Evolutionary conservation across 2,797 vertebrate genomes (phyloP).

Genomic region (Galaxias olidus): DNA sequence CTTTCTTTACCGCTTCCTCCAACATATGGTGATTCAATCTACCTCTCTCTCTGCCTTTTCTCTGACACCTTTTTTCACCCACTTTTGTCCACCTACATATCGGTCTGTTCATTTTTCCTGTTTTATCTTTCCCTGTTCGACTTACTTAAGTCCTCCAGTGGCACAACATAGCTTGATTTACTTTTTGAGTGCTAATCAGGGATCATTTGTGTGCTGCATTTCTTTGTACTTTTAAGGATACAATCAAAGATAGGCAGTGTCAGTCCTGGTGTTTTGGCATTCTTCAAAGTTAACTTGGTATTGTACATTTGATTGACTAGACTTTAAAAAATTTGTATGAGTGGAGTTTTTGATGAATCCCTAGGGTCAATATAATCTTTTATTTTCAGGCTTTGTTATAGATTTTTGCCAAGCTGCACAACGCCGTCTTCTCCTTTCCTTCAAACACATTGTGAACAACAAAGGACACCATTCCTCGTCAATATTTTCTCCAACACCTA

Average conservation of each 20-base stretch:
- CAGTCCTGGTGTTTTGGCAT: not conserved
- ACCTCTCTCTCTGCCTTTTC: not conserved
- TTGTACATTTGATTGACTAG: too few species aligned
- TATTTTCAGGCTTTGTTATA: conserved; percentile 7
- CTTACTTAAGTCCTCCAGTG: not conserved
- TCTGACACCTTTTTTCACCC: not conserved
- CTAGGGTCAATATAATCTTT: not conserved
- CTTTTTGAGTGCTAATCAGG: not conserved
- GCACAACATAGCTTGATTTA: not conserved
- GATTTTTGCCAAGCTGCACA: conserved; percentile 26
- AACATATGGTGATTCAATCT: not conserved
- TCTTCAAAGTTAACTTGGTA: not conserved
- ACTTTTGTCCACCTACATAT: not conserved
- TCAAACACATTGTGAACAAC: conserved; percentile 27
- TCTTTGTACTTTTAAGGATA: not conserved
- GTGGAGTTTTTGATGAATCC: not conserved
- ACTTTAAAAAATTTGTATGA: too few species aligned
- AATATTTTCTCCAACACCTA: not conserved
- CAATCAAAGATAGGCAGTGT: conserved; percentile 7
- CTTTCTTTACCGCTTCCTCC: conserved; percentile 7
- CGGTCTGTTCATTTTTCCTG: not conserved
- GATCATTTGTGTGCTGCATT: not conserved
- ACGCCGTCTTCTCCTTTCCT: conserved; percentile 25
- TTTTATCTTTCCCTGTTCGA: not conserved
- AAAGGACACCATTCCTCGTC: conserved; percentile 22